Conservation (phyloP, 30 jellyfish, hydroid and myxozoan species). For the Phacellophora camtschatica region DNA sequence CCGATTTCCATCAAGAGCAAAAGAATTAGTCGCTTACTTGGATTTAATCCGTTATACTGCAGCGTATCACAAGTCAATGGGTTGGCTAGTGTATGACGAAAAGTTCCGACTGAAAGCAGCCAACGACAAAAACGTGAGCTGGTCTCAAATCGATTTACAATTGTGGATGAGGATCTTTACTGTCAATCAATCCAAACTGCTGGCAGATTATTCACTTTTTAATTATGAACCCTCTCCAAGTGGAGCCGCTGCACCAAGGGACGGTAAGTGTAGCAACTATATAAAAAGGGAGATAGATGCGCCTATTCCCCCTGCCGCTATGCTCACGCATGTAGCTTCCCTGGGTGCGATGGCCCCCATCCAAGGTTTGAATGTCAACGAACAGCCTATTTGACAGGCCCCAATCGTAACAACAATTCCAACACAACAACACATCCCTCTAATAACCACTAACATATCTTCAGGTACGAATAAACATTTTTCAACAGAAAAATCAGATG, state of each 20-base stretch:
- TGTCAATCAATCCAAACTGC: background rate
- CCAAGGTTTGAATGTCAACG: background rate
- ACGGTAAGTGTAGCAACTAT: background rate
- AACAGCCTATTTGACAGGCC: background rate
- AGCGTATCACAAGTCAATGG: background rate
- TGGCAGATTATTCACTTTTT: background rate
- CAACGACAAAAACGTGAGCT: background rate
- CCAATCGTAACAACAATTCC: too few relatives aligned
- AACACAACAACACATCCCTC: too few relatives aligned
- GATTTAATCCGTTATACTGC: constrained; percentile 8
- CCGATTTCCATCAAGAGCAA: background rate
- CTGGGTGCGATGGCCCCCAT: background rate
- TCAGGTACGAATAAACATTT: background rate
- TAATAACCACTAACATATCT: too few relatives aligned
- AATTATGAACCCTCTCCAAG: background rate
- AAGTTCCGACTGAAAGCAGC: constrained; percentile 18
- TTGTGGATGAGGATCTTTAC: background rate
- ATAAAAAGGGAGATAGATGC: background rate
- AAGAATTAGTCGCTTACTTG: background rate
- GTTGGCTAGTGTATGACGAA: constrained; percentile 5
- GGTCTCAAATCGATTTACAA: background rate
- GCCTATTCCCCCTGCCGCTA: background rate
- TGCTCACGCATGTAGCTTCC: background rate
- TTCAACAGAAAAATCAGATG: background rate
- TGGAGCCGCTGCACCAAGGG: background rate